Conservation (phyloP, 2,888 invertebrate species). For the Ischnura elegans region DNA sequence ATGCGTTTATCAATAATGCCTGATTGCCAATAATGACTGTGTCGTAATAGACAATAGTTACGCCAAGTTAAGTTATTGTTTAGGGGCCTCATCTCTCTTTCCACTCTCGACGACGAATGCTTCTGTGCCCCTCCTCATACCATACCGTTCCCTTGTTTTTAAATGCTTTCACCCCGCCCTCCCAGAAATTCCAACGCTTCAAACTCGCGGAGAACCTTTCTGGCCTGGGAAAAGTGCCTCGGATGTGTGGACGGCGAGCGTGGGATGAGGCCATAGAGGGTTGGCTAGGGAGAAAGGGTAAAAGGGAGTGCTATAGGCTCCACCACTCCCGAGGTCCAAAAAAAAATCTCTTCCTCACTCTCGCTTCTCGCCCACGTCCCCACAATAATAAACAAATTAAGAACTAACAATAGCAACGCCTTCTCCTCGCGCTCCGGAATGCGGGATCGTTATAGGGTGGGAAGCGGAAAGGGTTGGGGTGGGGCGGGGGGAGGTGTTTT, state of each 20-base stretch:
- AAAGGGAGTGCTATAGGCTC: background rate
- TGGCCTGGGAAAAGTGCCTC: conserved; percentile 9
- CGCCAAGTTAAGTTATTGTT: too few relatives aligned
- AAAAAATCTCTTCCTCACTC: background rate
- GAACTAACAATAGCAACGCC: conserved; percentile 35
- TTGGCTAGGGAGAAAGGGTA: background rate
- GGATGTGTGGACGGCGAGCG: background rate
- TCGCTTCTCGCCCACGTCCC: background rate
- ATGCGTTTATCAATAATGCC: too few relatives aligned
- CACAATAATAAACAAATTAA: conserved; percentile 38
- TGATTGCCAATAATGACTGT: too few relatives aligned
- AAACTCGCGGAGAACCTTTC: background rate
- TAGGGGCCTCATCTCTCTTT: too few relatives aligned
- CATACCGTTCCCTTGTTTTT: background rate
- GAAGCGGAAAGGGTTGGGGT: background rate
- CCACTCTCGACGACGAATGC: background rate
- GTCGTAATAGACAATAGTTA: too few relatives aligned
- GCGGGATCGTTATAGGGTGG: background rate
- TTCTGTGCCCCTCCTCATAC: background rate
- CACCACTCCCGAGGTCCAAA: background rate
- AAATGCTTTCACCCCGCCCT: background rate
- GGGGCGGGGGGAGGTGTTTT: background rate
- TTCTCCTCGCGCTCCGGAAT: background rate
- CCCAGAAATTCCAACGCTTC: background rate
- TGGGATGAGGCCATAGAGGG: background rate